Percentiles rank a stretch among this genome's conserved stretches.
Evolutionary conservation across 2,113 vertebrate genomes (phyloP).

Genomic region (Spea bombifrons): DNA sequence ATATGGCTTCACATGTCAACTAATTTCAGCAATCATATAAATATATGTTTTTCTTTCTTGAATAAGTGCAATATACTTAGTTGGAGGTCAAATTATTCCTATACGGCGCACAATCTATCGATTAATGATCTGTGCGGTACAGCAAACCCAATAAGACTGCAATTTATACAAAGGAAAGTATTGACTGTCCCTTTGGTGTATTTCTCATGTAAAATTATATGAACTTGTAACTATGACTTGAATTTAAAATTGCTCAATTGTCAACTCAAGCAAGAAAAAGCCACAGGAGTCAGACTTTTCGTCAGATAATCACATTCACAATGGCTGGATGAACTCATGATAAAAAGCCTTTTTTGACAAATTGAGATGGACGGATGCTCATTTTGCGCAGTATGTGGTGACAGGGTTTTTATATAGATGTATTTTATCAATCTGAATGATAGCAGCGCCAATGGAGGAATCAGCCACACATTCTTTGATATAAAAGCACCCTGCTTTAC

Average conservation of each 20-base stretch:
- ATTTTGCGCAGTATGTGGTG: constrained; percentile 13
- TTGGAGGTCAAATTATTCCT: too few relatives aligned
- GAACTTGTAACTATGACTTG: constrained; percentile 24
- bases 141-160: not conserved
- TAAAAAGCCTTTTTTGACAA: constrained; percentile 40
- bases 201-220: not conserved
- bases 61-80: too few relatives aligned
- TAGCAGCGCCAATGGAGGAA: not conserved
- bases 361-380: constrained; percentile 23
- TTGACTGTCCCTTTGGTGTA: not conserved
- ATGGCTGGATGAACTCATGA: constrained; percentile 38
- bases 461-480: not conserved
- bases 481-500: not conserved
- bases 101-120: too few relatives aligned
- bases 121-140: not conserved
- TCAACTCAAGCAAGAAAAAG: constrained; percentile 17
- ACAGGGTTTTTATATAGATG: constrained; percentile 31
- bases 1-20: too few relatives aligned
- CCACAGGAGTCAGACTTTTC: constrained; percentile 30
- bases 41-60: too few relatives aligned
- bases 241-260: constrained; percentile 25
- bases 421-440: constrained; percentile 38
- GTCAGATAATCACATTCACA: constrained; percentile 36
- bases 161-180: not conserved
- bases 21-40: too few relatives aligned